Evolutionary conservation across 2,888 invertebrate genomes (phyloP).

Genomic region (Bhutanitis thaidina): DNA sequence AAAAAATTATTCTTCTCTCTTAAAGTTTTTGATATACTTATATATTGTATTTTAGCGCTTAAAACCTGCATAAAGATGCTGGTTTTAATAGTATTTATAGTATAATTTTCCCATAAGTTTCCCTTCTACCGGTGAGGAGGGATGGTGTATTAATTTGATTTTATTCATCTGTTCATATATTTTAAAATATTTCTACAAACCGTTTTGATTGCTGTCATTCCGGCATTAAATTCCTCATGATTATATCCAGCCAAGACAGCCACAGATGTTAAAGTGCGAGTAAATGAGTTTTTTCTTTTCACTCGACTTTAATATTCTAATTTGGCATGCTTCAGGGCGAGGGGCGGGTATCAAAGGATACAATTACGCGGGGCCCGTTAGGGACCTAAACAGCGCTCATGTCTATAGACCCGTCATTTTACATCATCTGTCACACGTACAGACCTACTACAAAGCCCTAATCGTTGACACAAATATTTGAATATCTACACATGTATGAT

Average conservation of each 20-base stretch:
- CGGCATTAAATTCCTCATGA: neutral
- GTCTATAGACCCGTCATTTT: neutral
- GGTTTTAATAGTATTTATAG: no score
- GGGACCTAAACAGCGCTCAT: constrained; percentile 14
- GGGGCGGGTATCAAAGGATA: constrained; percentile 47
- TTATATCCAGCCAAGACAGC: constrained; percentile 17
- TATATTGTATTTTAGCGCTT: no score
- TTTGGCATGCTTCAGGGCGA: constrained; percentile 28
- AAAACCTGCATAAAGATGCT: no score
- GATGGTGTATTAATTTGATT: no score
- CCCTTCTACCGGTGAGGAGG: no score
- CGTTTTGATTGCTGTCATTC: no score
- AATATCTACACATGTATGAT: no score
- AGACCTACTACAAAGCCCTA: neutral
- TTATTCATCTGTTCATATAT: no score
- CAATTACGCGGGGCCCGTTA: constrained; percentile 25
- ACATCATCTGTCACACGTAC: neutral
- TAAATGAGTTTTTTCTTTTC: constrained; percentile 30
- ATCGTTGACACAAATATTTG: neutral
- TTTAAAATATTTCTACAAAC: no score
- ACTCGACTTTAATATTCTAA: constrained; percentile 29
- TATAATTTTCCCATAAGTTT: no score
- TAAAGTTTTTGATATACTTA: no score
- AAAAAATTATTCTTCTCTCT: no score
- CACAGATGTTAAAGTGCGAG: constrained; percentile 43